Evolutionary conservation across 2,797 vertebrate genomes (phyloP).

Genomic region (Semaprochilodus insignis): DNA sequence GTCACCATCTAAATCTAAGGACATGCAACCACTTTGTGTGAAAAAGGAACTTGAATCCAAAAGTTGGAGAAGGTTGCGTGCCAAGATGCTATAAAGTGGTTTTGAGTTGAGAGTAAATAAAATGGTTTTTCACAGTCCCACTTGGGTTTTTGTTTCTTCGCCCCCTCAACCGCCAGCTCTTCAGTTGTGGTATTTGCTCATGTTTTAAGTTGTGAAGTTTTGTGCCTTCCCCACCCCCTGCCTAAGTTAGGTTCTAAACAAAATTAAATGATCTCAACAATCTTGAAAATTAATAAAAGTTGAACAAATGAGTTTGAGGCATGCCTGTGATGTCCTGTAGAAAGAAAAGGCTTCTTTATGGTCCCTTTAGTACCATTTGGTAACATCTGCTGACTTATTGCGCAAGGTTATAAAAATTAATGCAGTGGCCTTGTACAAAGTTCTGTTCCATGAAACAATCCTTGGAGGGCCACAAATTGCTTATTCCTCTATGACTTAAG

Average conservation of each 20-base stretch:
- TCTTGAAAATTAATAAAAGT: not conserved
- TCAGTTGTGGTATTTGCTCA: not conserved
- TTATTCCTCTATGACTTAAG: not conserved
- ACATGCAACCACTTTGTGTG: constrained; percentile 71
- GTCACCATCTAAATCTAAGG: constrained; percentile 62
- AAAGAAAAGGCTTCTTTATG: not conserved
- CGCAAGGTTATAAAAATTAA: not conserved
- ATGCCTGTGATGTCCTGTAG: not conserved
- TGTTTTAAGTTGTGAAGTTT: not conserved
- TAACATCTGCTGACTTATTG: not conserved
- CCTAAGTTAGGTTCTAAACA: not conserved
- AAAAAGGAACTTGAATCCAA: constrained; percentile 66
- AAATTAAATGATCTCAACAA: not conserved
- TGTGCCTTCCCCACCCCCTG: not conserved
- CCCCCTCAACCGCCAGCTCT: not conserved
- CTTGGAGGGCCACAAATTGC: not conserved
- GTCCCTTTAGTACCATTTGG: not conserved
- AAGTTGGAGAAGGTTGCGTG: constrained; percentile 67
- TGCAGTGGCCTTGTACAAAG: not conserved
- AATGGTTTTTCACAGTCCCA: constrained; percentile 75
- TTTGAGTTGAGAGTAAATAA: constrained; percentile 76
- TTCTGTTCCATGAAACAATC: not conserved
- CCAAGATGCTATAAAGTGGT: constrained; percentile 64
- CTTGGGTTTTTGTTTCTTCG: constrained; percentile 21
- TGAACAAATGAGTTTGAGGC: not conserved